Base-by-base conservation (phyloP, 2,888 invertebrate genomes). In the Tortrix viridana region DNA sequence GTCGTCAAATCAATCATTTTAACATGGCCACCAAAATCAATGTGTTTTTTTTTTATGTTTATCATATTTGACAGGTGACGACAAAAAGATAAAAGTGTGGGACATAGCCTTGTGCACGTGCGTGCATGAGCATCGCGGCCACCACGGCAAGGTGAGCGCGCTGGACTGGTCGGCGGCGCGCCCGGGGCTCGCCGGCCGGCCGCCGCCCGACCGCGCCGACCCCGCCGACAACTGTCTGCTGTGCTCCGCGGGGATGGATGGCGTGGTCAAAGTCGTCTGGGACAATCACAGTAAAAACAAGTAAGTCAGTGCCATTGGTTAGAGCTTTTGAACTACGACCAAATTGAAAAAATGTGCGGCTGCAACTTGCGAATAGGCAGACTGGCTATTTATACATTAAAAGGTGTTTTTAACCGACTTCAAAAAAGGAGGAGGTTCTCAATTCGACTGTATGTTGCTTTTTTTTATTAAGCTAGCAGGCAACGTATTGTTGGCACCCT, bases 11-110 rank as follows among this genome's bases (percentile, higher is more conserved):
- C n/a, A n/a, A n/a, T n/a, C n/a, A n/a, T n/a, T n/a, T n/a, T n/a
- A n/a, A n/a, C n/a, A n/a, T n/a, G n/a, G n/a, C n/a, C n/a, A n/a
- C n/a, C n/a, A n/a, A n/a, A n/a, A n/a, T n/a, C n/a, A n/a, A n/a
- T n/a, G n/a, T n/a, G n/a, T n/a, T n/a, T n/a, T 38, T 3, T 4
- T 12, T 38, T 14, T 16, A 20, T 5, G 6, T 37, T n/a, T 20
- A 20, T 38, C 14, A n/a, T n/a, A 41, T 16, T n/a, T 16, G 16
- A 26, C 74, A 94, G 95, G 95, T 67, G 96, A 96, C 72, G 96
- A 96, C 77, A 93, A 94, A 72, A 92, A 93, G 71, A 93, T 96
- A 16, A 93, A 94, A 81, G 91, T 96, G 19, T 96, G 96, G 96
- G 96, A 96, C 78, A 79, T 96, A 68, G 92, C 94, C 4, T 93